phyloP scores from a whole-genome alignment of 2,888 invertebrate species.

The Gastracanthus pulcherrimus region DNA sequence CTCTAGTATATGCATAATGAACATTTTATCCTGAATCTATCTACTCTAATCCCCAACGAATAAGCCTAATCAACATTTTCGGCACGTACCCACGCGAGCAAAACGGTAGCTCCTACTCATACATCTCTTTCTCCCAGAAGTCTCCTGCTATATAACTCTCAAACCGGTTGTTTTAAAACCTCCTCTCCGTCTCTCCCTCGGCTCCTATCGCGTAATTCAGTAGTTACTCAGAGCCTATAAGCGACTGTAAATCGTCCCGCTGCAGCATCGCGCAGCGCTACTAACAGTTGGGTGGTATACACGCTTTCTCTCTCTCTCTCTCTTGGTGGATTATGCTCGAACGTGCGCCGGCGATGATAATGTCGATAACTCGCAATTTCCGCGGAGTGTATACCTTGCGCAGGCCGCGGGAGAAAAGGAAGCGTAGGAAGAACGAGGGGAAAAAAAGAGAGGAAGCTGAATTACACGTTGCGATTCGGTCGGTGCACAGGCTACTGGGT shows the following conservation, averaged over 20 bases:
- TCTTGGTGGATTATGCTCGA: slow-evolving; percentile 24
- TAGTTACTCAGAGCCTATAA: slow-evolving; percentile 52
- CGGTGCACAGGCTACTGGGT: not conserved
- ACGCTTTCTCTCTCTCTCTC: not conserved
- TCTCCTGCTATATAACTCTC: slow-evolving; percentile 6
- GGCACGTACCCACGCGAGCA: not conserved
- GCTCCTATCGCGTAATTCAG: slow-evolving; percentile 61
- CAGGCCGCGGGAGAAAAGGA: not conserved
- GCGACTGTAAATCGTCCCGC: slow-evolving; percentile 55
- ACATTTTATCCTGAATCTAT: too few species aligned
- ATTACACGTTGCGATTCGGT: slow-evolving; percentile 30
- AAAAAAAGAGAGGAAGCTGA: not conserved
- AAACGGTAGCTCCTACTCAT: not conserved
- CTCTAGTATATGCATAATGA: too few species aligned
- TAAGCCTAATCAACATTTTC: not conserved
- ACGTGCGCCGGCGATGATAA: slow-evolving; percentile 36
- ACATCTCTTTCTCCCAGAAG: not conserved
- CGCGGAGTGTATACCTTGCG: not conserved
- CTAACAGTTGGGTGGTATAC: slow-evolving; percentile 31
- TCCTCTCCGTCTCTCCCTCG: slow-evolving; percentile 18
- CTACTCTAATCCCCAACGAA: not conserved
- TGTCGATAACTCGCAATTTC: slow-evolving; percentile 39
- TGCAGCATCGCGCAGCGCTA: slow-evolving; percentile 19
- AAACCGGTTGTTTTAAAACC: slow-evolving; percentile 60
- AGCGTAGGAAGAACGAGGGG: not conserved